Base-by-base conservation (phyloP, 2,888 invertebrate genomes). In the Selenia dentaria region DNA sequence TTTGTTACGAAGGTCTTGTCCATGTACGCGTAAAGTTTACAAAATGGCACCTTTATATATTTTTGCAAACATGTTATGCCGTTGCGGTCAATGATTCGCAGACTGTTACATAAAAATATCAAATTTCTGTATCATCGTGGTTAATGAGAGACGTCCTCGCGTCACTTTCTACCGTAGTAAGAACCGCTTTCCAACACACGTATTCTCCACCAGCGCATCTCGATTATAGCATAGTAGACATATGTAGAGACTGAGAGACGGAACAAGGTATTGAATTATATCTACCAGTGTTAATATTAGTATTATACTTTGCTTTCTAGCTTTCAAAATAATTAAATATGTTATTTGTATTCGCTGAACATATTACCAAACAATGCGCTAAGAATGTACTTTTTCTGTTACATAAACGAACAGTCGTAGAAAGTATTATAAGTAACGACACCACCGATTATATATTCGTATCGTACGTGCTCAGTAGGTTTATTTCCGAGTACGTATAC, bases 401-500 rank as follows among this genome's bases (percentile, higher is more conserved):
- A 48, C 38, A 40, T 41, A 48, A 69, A 74, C 72, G 67, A 57
- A 61, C 37, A 51, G 59, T 38, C 51, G 60, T 70, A 74, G 79
- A 81, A 79, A 81, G 78, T 71, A 66, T 65, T 63, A 64, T 71
- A 74, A 68, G 59, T 65, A 63, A 62, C 54, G 57, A 51, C 54
- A 60, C 51, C 65, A 65, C 67, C 64, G 66, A 64, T 60, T 59
- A 8, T 22, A 3, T 22, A 22, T 22, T 22, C 6, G 22, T 22
- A 22, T 8, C 31, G 67, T 74, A 79, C 75, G 79, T 81, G 79
- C 67, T 64, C 46, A 44, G 59, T 50, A 51, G 53, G 53, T 67
- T 64, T 65, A 38, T 48, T 50, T 50, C 50, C 32, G 34, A 55
- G 27, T 47, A 42, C 16, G 18, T 39, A 40, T 49, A 58, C 57